Base-by-base conservation (phyloP, 1,140 invertebrate species). In the Calliphora vicina region DNA sequence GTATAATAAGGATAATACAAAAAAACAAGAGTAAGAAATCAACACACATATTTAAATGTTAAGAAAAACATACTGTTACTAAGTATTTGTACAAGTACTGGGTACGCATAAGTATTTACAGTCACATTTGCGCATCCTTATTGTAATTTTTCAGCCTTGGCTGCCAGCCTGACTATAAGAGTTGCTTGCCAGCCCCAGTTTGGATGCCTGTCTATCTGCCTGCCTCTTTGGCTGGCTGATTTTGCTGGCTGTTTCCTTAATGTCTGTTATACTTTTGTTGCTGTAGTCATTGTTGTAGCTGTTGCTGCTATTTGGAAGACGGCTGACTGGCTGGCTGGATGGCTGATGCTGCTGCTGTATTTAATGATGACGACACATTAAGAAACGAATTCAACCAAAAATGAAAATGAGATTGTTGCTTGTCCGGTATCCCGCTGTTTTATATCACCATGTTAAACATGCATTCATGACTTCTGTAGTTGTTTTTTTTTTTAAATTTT, bases 401-500 rank as follows among this genome's bases (percentile, higher is more conserved):
- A 67, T 25, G 61, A 67, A 67, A 67, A 67, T 67, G 61, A 23
- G 23, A 67, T 67, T 67, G 61, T 67, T 67, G 61, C 61, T 23
- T 67, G 61, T 67, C 61, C 61, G 61, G 61, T 67, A 25, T 67
- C 61, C 61, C 61, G 61, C 61, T 67, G 61, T 25, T 67, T 67
- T 67, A 67, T 67, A 67, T 67, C 61, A 23, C 61, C 20, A 67
- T 67, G 61, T 67, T 67, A 67, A 57, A 67, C 61, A 67, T 67
- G 61, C 61, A 67, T 67, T 67, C 61, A 67, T 67, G 61, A 67
- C 61, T 67, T 67, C n/a, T 67, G 61, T 25, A 23, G 17, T 67
- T 10, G 17, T 67, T 10, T 23, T 23, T 23, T 67, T 23, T n/a
- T 23, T 5, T 25, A 23, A n/a, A n/a, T n/a, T n/a, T n/a, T n/a